Base-by-base conservation (phyloP, 2,113 vertebrate genomes). In the Xiphorhynchus elegans region DNA sequence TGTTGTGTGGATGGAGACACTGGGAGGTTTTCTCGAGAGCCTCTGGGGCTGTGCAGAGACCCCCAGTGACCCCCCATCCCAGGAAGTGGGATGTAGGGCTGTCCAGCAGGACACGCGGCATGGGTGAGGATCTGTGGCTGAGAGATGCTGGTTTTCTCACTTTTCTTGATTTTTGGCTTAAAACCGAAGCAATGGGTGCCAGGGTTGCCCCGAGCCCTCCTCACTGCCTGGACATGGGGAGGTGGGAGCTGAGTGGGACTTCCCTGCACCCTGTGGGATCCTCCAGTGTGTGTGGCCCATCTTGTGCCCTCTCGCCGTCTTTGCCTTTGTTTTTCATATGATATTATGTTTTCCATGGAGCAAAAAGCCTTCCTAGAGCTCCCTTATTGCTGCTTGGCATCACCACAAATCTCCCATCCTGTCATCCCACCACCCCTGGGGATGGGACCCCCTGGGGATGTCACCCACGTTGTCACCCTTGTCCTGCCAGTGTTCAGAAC, bases 61-160 rank as follows among this genome's bases (percentile, higher is more conserved):
- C 20, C 18, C 31, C 29, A 7, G 33, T 20, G 55, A 37, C 9
- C 18, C 21, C 63, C 28, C 16, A 6, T 5, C 9, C 26, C 6
- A 1, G 17, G 37, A 20, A 35, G 2, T 18, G 28, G 20, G 2
- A 6, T 8, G 2, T 42, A 55, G 60, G 60, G 17, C 28, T 35
- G 6, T 21, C 6, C 0, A 1, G 39, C 50, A 44, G 75, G 56
- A 69, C 44, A 2, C 1, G 0, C 9, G 4, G 23, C 1, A 1
- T 6, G 56, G 29, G n/a, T 29, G 59, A 16, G 67, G 10, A 76
- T 44, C 13, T 58, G 0, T 2, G 11, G 17, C 50, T 4, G 9
- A 40, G 39, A 13, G 7, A 13, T 35, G 14, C 4, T 63, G 39
- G 0, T 31, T 89, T 90, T 42, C 10, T 46, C 40, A 33, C 19